A percentile compares a stretch with the other conserved stretches of the same genome.
Evolutionary conservation across 2,113 vertebrate species (phyloP).

Genomic region (Cochlearius cochlearius): DNA sequence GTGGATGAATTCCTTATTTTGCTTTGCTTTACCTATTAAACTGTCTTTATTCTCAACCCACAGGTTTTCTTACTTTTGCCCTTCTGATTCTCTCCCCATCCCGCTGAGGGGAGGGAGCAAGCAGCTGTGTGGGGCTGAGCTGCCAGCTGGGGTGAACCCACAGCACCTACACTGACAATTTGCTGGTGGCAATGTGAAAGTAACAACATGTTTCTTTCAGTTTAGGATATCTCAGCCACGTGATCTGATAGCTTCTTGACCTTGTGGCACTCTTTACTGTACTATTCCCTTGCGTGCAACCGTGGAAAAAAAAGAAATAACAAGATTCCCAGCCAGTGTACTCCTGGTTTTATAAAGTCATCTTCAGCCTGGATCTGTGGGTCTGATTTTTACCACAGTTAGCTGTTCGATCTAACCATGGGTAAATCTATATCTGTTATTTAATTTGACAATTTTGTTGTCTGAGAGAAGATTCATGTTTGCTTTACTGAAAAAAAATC

Average conservation of each 20-base stretch:
- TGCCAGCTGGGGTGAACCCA: not conserved
- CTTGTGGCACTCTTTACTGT: not conserved
- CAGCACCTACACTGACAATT: not conserved
- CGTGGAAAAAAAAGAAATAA: not conserved
- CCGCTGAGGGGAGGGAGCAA: not conserved
- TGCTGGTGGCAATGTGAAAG: not conserved
- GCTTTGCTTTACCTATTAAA: not conserved
- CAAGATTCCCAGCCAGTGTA: not conserved
- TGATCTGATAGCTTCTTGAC: not conserved
- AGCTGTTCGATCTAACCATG: not conserved
- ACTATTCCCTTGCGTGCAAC: not conserved
- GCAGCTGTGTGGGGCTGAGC: not conserved
- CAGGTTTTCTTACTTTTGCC: not conserved
- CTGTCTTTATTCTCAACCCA: not conserved
- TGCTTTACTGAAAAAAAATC: not conserved
- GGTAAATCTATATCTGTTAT: not conserved
- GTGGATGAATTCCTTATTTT: not conserved
- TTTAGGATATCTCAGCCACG: not conserved
- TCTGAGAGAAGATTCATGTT: not conserved
- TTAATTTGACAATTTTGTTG: not conserved
- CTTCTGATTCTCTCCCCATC: not conserved
- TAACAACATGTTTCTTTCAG: not conserved
- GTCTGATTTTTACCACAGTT: not conserved
- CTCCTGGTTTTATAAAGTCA: not conserved
- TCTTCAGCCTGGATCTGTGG: not conserved